Evolutionary conservation across 2,113 vertebrate species (phyloP).

Genomic region (Heterocephalus glaber): DNA sequence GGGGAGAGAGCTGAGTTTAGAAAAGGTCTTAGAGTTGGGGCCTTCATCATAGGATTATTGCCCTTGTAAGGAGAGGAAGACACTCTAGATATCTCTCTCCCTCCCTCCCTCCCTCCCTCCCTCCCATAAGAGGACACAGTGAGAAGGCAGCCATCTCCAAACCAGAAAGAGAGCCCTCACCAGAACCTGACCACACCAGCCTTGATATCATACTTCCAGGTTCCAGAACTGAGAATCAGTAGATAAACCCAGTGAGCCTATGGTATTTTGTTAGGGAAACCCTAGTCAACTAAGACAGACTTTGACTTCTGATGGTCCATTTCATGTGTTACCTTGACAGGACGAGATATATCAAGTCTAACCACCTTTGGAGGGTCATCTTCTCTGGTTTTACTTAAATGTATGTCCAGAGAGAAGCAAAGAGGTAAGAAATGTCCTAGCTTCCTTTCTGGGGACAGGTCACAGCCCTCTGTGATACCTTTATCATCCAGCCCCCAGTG

Average conservation of each 20-base stretch:
- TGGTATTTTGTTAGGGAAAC: neutral
- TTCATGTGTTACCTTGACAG: neutral
- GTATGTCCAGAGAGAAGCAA: neutral
- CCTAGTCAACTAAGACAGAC: neutral
- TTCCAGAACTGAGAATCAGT: neutral
- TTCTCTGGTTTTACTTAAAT: neutral
- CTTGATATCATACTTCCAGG: neutral
- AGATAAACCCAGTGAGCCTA: neutral
- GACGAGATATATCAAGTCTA: neutral
- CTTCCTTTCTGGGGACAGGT: neutral
- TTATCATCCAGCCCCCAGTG: neutral
- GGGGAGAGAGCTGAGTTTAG: neutral
- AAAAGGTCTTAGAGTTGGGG: neutral
- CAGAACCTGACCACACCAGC: neutral
- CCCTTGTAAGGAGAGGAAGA: neutral
- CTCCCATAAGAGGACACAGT: neutral
- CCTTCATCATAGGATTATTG: neutral
- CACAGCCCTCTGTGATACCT: neutral
- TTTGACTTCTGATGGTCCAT: neutral
- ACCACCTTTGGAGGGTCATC: neutral
- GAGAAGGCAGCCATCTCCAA: neutral
- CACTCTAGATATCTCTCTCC: neutral
- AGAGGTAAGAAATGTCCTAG: neutral
- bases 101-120: neutral
- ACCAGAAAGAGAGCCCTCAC: neutral